Evolutionary conservation across 2,797 vertebrate species (phyloP).

Genomic region (Parotocinclus haroldoi): DNA sequence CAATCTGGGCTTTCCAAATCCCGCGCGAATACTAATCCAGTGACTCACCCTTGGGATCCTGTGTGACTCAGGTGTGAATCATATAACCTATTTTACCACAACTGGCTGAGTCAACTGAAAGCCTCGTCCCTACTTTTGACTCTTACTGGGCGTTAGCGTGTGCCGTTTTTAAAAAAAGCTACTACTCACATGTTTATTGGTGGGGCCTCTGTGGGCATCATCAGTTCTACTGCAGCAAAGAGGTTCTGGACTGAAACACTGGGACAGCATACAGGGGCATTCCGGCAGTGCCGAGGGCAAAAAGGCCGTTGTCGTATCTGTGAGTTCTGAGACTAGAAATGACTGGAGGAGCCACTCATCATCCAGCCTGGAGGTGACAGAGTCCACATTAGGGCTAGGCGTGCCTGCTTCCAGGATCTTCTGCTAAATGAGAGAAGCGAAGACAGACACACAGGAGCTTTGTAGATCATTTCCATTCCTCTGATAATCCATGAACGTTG

Average conservation of each 20-base stretch:
- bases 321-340: constrained; percentile 46
- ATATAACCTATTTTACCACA: constrained; percentile 45
- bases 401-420: constrained; percentile 32
- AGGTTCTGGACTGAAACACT: constrained; percentile 24
- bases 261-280: constrained; percentile 37
- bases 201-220: neutral
- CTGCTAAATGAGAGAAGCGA: constrained; percentile 26
- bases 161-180: neutral
- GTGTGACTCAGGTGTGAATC: constrained; percentile 50
- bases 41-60: constrained; percentile 42
- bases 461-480: too few relatives aligned
- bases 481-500: neutral
- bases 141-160: constrained; percentile 7
- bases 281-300: constrained; percentile 45
- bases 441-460: too few relatives aligned
- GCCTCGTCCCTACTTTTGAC: constrained; percentile 16
- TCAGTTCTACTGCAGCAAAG: constrained; percentile 7
- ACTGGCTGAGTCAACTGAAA: constrained; percentile 44
- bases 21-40: constrained; percentile 35
- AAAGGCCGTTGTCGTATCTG: constrained; percentile 37
- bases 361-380: constrained; percentile 65
- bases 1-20: constrained; percentile 29
- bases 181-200: constrained; percentile 23
- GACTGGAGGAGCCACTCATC: constrained; percentile 74
- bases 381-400: constrained; percentile 58